These are phyloP conservation scores for Amazona guildingii DNA, from an alignment of 2,113 vertebrate genomes.

Conservation along the genomic window DNA sequence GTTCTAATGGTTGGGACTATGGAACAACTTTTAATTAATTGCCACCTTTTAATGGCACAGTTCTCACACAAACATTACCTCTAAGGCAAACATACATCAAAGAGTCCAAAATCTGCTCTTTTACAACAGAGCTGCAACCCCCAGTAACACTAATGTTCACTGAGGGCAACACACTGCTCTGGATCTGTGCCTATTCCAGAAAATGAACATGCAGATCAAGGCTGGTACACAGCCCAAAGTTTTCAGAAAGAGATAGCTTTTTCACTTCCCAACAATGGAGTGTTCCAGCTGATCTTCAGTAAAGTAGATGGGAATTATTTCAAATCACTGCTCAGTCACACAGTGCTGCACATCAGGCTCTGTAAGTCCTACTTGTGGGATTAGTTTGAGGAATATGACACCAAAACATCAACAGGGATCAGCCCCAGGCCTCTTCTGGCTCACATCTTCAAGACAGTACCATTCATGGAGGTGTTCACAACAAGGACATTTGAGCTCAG, in stretches of 20 bases:
- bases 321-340: not conserved
- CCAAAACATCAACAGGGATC: not conserved
- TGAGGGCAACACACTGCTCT: not conserved
- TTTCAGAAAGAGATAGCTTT: not conserved
- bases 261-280: not conserved
- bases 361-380: not conserved
- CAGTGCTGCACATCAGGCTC: not conserved
- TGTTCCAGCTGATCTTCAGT: not conserved
- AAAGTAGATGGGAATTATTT: not conserved
- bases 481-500: not conserved
- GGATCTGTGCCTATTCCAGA: not conserved
- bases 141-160: not conserved
- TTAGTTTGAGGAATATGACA: not conserved
- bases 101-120: slow-evolving; percentile 12
- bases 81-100: slow-evolving; percentile 53
- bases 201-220: not conserved
- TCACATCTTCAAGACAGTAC: not conserved
- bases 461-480: not conserved
- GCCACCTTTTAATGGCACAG: slow-evolving; percentile 3
- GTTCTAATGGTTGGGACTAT: not conserved
- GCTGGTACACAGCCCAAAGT: not conserved
- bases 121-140: not conserved
- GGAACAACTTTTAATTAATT: slow-evolving; percentile 55
- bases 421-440: not conserved
- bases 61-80: slow-evolving; percentile 62